Conservation (phyloP, 2,888 invertebrate genomes). For the Plutella xylostella region DNA sequence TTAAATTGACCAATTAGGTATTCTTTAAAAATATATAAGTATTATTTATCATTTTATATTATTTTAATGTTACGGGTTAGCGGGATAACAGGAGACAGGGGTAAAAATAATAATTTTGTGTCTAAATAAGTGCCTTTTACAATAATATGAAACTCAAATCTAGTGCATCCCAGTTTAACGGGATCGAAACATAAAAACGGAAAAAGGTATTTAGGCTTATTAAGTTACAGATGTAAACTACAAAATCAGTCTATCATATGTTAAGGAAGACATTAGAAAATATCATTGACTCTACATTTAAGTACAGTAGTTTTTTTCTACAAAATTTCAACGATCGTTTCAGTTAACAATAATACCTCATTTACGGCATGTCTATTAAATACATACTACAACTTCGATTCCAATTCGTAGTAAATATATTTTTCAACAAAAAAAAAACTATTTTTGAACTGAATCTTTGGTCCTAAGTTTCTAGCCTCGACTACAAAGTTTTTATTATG, state of each 20-base stretch:
- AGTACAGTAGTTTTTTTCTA: not conserved
- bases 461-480: conserved; percentile 2
- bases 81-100: too few relatives aligned
- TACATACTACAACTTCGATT: not conserved
- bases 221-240: conserved; percentile 11
- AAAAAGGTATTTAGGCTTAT: not conserved
- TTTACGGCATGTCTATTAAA: not conserved
- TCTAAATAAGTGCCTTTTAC: conserved; percentile 48
- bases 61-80: not conserved
- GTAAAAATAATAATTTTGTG: conserved; percentile 21
- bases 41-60: conserved; percentile 7
- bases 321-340: not conserved
- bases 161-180: conserved; percentile 63
- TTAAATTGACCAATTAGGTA: too few relatives aligned
- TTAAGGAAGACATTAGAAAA: conserved; percentile 44
- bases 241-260: conserved; percentile 53
- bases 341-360: not conserved
- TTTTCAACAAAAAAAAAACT: not conserved
- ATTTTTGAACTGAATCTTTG: conserved; percentile 1
- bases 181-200: conserved; percentile 26
- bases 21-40: too few relatives aligned
- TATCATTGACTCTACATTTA: not conserved
- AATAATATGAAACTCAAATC: conserved; percentile 25
- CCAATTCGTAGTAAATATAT: too few relatives aligned
- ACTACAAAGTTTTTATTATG: conserved; percentile 13